Evolutionary conservation across 1,140 invertebrate genomes (phyloP), one percentile per base, ranked within the genome.

Genomic region (Ephestia elutella): DNA sequence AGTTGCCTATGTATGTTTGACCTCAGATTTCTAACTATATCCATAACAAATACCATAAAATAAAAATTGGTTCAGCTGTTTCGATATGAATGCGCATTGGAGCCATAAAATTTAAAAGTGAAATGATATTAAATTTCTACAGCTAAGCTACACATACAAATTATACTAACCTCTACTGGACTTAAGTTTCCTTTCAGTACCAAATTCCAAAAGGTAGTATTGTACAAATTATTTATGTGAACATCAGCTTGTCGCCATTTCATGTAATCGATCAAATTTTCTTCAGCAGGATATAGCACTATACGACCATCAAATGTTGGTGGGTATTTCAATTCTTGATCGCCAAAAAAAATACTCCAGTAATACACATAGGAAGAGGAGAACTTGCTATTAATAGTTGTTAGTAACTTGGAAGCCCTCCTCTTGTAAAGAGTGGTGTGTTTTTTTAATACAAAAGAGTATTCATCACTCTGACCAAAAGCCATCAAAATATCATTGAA

Each of bases 141-240:
- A n/a, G n/a, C n/a, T n/a, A n/a, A n/a, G n/a, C n/a, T 25, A 2
- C 21, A 25, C 21, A 25, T 25, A 25, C 21, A 25, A 25, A 25
- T 25, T 25, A 20, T 11, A 65, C 59, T 56, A 49, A 94, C 92
- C 86, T 98, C 91, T 59, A 75, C 75, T 54, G 94, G 92, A 44
- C 91, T 94, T 55, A 96, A 75, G 9, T 94, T 93, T 50, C 93
- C 93, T 75, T 95, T 92, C 56, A 94, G 89, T 20, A 99, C 92
- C 44, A 99, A 87, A 70, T 93, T 94, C 97, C 98, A 99, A 90
- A 99, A 99, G 63, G 94, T 94, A 3, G 97, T 99, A 80, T 99
- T 99, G 72, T 99, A 99, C 38, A 99, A 91, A 90, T 99, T 99
- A 87, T 99, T 99, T 15, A 99, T 95, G 77, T 99, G 98, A 66